Evolutionary conservation across 92 coral and sea anemone species (phyloP), one percentile per base, ranked within the genome.

Genomic region (Epizoanthus illoricatus): DNA sequence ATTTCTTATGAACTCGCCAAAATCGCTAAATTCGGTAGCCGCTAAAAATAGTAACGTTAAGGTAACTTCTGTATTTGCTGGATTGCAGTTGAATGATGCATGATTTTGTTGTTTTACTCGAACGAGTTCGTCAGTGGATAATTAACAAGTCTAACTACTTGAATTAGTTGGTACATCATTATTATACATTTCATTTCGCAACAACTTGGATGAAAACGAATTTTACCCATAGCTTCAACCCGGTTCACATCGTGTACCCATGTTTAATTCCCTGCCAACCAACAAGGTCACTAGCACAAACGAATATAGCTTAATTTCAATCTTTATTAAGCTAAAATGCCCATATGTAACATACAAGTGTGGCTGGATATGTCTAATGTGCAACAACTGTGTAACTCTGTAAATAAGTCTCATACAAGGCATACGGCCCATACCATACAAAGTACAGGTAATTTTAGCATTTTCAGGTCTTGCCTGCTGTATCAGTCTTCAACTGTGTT

Each of bases 361-460:
- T 68, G 52, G 15, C 9, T 66, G 40, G 21, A 18, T 18, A 61
- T 41, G 11, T 33, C 73, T 33, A 68, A 68, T 13, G 73, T 17
- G n/a, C 49, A 68, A 39, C 21, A 9, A 33, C 18, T 68, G 73
- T 68, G 47, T 68, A 68, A 68, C 39, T 68, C 52, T 68, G 73
- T 68, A 39, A 68, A 68, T 24, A 41, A 36, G n/a, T 39, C 24
- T 18, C 11, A 61, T 61, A 20, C 24, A 20, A 61, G 65, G 36
- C 36, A 28, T 28, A 28, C 36, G 36, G 36, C 9, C n/a, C 15
- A 18, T 7, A 61, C 24, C 24, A 5, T 40, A 52, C 15, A 15
- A 68, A 36, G 20, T 15, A 39, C 40, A 20, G 19, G 6, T 63
- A 21, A 59, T 59, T 59, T 59, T 59, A 5, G 19, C 64, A 4